Evolutionary conservation across 2,888 invertebrate species (phyloP).

Genomic region (Agrilus cyanescens): DNA sequence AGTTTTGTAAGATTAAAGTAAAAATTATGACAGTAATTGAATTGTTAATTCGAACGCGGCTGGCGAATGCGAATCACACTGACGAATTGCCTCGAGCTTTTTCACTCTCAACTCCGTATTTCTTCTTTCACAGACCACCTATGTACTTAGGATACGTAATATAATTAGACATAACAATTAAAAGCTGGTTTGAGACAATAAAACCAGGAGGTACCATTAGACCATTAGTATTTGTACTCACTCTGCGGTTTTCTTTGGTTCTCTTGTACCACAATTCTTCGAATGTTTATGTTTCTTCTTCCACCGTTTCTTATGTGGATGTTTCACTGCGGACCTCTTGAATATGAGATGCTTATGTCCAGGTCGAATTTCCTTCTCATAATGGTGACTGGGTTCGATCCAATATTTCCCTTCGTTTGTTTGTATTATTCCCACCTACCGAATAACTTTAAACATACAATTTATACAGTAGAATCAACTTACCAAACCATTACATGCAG

Average conservation of each 20-base stretch:
- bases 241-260: slow-evolving; percentile 40
- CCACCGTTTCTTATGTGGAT: slow-evolving; percentile 32
- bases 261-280: slow-evolving; percentile 45
- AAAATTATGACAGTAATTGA: no score
- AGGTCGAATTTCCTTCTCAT: slow-evolving; percentile 29
- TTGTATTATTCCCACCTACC: slow-evolving; percentile 55
- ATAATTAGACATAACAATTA: no score
- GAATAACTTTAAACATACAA: slow-evolving; percentile 2
- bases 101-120: no score
- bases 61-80: no score
- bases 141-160: no score
- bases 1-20: no score
- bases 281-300: slow-evolving; percentile 40
- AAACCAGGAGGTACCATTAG: no score
- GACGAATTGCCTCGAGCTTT: no score
- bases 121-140: no score
- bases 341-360: slow-evolving; percentile 57
- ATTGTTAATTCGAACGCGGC: no score
- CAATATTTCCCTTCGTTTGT: slow-evolving; percentile 56
- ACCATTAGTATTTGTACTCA: slow-evolving; percentile 19
- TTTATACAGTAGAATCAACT: slow-evolving; percentile 33
- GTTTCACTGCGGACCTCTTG: slow-evolving; percentile 50
- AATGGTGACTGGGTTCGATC: slow-evolving; percentile 56
- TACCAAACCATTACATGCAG: slow-evolving; percentile 75
- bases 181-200: no score